These are phyloP conservation scores for Muscicapa comitata DNA, from an alignment of 2,797 vertebrate species.

Conservation along the genomic window DNA sequence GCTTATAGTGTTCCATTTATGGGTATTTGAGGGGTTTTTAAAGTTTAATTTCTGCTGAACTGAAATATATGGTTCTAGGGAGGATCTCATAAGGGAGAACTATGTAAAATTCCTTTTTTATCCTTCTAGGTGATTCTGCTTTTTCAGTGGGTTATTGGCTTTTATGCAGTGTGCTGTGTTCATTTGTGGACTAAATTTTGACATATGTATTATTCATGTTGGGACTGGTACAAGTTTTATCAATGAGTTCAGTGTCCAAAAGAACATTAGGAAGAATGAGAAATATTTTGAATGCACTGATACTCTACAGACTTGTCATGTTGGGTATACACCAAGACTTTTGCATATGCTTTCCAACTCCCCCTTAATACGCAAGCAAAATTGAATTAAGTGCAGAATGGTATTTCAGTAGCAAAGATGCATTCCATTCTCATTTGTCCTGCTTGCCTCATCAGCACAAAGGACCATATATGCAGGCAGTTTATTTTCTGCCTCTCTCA, in stretches of 20 bases:
- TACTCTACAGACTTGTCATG: not conserved
- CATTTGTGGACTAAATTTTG: not conserved
- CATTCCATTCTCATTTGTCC: not conserved
- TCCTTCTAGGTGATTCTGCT: not conserved
- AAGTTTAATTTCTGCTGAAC: not conserved
- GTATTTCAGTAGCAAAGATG: not conserved
- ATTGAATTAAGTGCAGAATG: not conserved
- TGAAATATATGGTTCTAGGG: not conserved
- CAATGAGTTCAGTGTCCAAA: not conserved
- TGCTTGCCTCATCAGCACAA: not conserved
- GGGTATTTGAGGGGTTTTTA: not conserved
- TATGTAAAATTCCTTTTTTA: not conserved
- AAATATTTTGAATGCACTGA: not conserved
- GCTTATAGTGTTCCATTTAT: not conserved
- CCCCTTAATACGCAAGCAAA: not conserved
- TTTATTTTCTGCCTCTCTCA: not conserved
- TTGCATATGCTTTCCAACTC: not conserved
- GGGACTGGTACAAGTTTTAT: not conserved
- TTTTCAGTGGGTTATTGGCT: not conserved
- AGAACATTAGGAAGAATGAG: not conserved
- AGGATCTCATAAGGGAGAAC: not conserved
- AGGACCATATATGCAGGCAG: not conserved
- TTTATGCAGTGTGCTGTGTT: not conserved
- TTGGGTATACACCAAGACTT: not conserved
- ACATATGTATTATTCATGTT: not conserved